Conservation (phyloP, 2,888 invertebrate species). For the Drosophila trichaetosa region DNA sequence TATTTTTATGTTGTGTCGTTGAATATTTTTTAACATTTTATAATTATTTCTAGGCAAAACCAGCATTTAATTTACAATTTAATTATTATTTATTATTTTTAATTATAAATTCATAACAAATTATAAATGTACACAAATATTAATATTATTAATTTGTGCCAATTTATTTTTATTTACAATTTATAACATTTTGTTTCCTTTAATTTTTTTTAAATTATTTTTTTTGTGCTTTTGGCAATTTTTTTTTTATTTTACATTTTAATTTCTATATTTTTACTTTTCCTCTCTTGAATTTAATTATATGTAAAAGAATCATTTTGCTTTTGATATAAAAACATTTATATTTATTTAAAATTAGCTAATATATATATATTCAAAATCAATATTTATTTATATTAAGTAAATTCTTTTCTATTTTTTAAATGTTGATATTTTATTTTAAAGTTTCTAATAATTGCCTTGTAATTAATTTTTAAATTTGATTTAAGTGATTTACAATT, state of each 20-base stretch:
- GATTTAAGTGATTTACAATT: not conserved
- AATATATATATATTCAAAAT: not conserved
- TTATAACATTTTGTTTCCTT: not conserved
- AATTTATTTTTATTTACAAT: not conserved
- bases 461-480: not conserved
- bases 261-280: no score
- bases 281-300: no score
- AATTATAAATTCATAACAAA: not conserved
- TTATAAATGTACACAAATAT: no score
- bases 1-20: no score
- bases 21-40: not conserved
- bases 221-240: no score
- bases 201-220: no score
- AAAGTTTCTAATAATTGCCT: not conserved
- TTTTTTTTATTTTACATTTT: no score
- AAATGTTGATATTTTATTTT: accelerated
- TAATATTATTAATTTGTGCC: not conserved
- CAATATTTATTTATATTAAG: no score
- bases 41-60: not conserved
- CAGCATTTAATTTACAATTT: not conserved
- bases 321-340: no score
- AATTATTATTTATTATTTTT: not conserved
- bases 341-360: not conserved
- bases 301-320: not conserved
- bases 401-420: not conserved